phyloP scores from a whole-genome alignment of 2,113 vertebrate genomes.

The Prochilodus magdalenae region DNA sequence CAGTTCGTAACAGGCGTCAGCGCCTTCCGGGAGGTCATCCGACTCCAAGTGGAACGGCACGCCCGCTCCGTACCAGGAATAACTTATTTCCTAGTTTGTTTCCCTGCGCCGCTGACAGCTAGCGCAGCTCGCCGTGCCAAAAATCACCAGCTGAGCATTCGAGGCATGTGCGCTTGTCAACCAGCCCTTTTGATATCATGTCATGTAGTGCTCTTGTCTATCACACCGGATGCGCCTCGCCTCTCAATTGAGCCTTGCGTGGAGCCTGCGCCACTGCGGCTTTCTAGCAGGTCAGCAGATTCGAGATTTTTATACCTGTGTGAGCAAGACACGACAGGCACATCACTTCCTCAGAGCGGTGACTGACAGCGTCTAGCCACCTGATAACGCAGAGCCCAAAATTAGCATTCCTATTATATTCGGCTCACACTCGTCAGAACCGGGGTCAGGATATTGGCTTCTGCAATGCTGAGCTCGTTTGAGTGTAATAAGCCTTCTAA shows the following conservation, averaged over 20 bases:
- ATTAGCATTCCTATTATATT: neutral
- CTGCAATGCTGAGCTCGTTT: too few species aligned
- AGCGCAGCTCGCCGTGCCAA: constrained; percentile 3
- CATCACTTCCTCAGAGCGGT: too few species aligned
- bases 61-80: constrained; percentile 1
- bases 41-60: neutral
- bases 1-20: neutral
- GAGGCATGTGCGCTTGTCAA: constrained; percentile 3
- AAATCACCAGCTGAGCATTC: constrained; percentile 26
- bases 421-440: too few species aligned
- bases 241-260: constrained; percentile 30
- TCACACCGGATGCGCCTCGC: constrained; percentile 21
- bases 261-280: constrained; percentile 9
- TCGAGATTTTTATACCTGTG: constrained; percentile 1
- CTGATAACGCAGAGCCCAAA: neutral
- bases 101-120: constrained; percentile 6
- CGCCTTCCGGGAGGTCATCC: neutral
- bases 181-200: constrained; percentile 32
- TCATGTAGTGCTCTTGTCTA: constrained; percentile 37
- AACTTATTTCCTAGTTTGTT: constrained; percentile 8
- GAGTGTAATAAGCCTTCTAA: too few species aligned
- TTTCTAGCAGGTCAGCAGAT: constrained; percentile 13
- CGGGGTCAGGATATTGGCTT: too few species aligned
- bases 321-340: constrained; percentile 25
- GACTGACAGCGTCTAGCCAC: neutral